Evolutionary conservation across 2,113 vertebrate genomes (phyloP).

Genomic region (Strix aluco): DNA sequence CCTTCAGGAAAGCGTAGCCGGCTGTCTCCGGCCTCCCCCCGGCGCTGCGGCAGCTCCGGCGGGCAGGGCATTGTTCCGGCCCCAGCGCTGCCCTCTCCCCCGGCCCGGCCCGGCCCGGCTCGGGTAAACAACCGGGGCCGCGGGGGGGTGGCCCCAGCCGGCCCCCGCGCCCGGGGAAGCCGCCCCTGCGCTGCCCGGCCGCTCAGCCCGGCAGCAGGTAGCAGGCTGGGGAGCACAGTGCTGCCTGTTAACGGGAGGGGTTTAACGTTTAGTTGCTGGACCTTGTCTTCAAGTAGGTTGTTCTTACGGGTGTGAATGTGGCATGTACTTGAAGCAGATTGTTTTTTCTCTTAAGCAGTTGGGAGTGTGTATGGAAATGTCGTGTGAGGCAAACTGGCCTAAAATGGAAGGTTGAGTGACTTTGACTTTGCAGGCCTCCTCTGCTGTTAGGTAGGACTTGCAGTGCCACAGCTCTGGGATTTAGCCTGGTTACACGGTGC

Average conservation of each 20-base stretch:
- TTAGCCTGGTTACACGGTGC: neutral
- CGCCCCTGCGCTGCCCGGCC: no score
- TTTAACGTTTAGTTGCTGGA: rapidly evolving
- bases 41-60: neutral
- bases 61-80: neutral
- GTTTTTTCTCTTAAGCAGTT: neutral
- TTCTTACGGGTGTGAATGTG: neutral
- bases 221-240: neutral
- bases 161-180: neutral
- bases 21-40: neutral
- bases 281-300: neutral
- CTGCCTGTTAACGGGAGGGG: rapidly evolving
- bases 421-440: constrained; percentile 8
- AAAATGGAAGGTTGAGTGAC: constrained; percentile 23
- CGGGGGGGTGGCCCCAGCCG: neutral
- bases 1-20: neutral
- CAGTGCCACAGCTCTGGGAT: neutral
- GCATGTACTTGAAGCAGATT: neutral
- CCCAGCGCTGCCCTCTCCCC: neutral
- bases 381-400: neutral
- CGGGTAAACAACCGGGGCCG: neutral
- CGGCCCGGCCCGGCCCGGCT: neutral
- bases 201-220: neutral
- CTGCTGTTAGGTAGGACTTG: neutral
- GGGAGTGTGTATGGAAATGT: neutral